These are phyloP conservation scores for Atta colombica DNA, from an alignment of 1,140 invertebrate species.

Conservation along the genomic window DNA sequence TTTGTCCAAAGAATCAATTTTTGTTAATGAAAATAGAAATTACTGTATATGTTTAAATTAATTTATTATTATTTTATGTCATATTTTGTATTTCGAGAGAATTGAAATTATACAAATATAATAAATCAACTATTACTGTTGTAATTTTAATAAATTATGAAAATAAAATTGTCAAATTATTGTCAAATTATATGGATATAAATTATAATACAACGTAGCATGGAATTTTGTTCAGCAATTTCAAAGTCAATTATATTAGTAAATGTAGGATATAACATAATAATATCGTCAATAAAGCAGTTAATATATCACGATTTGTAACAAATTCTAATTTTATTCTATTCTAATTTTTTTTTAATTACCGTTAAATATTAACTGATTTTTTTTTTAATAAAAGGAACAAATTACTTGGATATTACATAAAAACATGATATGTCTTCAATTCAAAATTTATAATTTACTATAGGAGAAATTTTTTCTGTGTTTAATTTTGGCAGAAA, in stretches of 20 bases:
- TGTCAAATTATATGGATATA: not conserved
- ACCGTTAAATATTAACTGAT: not conserved
- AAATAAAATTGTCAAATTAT: slow-evolving; percentile 8
- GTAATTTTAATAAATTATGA: slow-evolving; percentile 1
- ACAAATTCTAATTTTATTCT: not conserved
- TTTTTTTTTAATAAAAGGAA: not conserved
- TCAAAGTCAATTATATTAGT: not conserved
- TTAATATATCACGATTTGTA: not conserved
- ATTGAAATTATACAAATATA: not conserved
- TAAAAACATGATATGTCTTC: not conserved
- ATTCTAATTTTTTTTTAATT: not conserved
- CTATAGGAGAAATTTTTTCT: not conserved
- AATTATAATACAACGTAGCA: not conserved
- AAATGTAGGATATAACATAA: not conserved
- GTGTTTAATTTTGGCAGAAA: not conserved
- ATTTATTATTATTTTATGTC: slow-evolving; percentile 8
- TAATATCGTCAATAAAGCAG: not conserved
- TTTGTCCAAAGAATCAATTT: not conserved
- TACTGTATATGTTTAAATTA: not conserved
- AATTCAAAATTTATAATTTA: not conserved
- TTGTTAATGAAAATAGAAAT: not conserved
- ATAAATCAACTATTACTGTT: not conserved
- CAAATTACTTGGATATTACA: not conserved
- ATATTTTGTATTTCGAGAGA: not conserved
- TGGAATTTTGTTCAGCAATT: not conserved